phyloP scores from a whole-genome alignment of 2,888 invertebrate genomes.

The Hydrotaea cyrtoneurina region DNA sequence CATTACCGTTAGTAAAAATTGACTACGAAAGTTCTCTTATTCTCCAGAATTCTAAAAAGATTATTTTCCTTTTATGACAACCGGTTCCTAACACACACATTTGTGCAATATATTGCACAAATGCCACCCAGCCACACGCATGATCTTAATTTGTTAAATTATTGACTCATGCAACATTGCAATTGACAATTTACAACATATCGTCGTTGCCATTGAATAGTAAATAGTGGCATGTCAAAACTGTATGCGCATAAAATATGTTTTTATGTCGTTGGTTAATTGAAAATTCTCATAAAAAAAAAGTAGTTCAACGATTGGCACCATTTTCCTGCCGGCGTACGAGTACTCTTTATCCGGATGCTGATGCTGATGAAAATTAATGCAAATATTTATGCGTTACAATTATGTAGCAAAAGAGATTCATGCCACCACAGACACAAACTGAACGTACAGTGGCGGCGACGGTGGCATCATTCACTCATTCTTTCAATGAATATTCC shows the following conservation, averaged over 20 bases:
- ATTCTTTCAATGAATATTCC: neutral
- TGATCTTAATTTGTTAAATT: constrained; percentile 64
- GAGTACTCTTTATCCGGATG: neutral
- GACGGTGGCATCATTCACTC: neutral
- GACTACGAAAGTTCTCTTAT: too few relatives aligned
- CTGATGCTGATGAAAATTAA: constrained; percentile 49
- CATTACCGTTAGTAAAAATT: too few relatives aligned
- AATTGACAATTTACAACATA: constrained; percentile 63
- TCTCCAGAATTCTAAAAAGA: too few relatives aligned
- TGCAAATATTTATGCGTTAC: constrained; percentile 60
- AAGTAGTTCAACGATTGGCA: constrained; percentile 63
- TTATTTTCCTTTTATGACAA: too few relatives aligned
- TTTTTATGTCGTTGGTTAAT: constrained; percentile 60
- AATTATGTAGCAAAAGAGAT: constrained; percentile 38
- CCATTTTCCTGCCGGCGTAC: constrained; percentile 47
- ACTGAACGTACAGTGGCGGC: neutral
- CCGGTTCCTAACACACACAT: too few relatives aligned
- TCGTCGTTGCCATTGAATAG: constrained; percentile 2
- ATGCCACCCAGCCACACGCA: neutral
- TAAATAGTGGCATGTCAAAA: constrained; percentile 55
- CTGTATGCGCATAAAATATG: constrained; percentile 59
- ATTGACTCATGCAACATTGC: constrained; percentile 57
- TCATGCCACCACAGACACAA: constrained; percentile 4
- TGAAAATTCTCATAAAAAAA: constrained; percentile 63
- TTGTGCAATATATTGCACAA: too few relatives aligned